Evolutionary conservation across 2,888 invertebrate species (phyloP).

Genomic region (Odontomyia ornata): DNA sequence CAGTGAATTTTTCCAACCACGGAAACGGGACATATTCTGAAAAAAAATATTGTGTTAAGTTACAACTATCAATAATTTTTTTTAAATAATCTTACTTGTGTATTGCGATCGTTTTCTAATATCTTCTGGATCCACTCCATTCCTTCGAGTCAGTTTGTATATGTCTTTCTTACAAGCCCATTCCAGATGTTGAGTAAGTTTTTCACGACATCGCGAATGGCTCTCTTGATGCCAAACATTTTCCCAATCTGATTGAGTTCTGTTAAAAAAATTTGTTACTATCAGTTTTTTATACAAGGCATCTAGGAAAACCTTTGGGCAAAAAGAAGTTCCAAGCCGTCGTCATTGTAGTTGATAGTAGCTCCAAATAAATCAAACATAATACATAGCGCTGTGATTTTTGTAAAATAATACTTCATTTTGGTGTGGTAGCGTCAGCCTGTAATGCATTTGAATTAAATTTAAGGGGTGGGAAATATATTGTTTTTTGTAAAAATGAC

Average conservation of each 20-base stretch:
- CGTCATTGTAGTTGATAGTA: conserved; percentile 57
- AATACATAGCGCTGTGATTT: conserved; percentile 60
- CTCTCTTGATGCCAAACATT: conserved; percentile 69
- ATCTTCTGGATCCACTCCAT: conserved; percentile 52
- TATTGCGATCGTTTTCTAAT: conserved; percentile 42
- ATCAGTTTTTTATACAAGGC: no score
- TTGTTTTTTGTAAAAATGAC: no score
- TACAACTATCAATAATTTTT: no score
- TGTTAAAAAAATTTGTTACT: conserved; percentile 51
- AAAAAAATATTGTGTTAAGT: no score
- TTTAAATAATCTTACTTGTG: no score
- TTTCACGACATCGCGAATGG: conserved; percentile 69
- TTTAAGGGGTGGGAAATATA: no score
- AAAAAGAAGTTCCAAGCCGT: conserved; percentile 65
- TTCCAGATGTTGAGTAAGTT: conserved; percentile 67
- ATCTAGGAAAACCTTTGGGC: conserved; percentile 58
- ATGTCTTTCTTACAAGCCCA: conserved; percentile 73
- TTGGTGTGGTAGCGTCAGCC: not conserved
- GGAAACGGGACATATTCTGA: conserved; percentile 55
- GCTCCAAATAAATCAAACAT: conserved; percentile 58
- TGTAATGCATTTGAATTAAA: no score
- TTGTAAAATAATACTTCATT: conserved; percentile 55
- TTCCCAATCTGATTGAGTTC: conserved; percentile 69
- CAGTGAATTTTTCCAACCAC: conserved; percentile 61
- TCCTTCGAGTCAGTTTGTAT: conserved; percentile 67